Evolutionary conservation across 2,888 invertebrate species (phyloP), one percentile per base, ranked within the genome.

Genomic region (Heteromurus nitidus): DNA sequence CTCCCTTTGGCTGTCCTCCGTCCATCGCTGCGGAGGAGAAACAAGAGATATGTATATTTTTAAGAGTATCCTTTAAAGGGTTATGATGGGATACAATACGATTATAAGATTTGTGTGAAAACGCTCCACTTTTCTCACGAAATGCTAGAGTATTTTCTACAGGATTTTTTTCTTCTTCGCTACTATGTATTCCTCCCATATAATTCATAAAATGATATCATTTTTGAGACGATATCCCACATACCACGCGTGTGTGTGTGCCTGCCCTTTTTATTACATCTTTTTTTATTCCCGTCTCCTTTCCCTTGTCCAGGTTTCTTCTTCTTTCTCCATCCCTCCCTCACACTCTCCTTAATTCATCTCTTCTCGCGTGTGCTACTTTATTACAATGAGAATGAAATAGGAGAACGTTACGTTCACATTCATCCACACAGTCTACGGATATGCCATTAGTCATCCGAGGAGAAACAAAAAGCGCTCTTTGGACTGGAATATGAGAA

Each of bases 61-160:
- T 16, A 20, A 36, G 65, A n/a, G 16, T 42, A 67, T 67, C n/a
- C 22, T 36, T n/a, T n/a, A n/a, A n/a, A n/a, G n/a, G n/a, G n/a
- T n/a, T 50, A 64, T 64, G 73, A 73, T 73, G 64, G 53, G 64
- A 64, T 42, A 62, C 20, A 64, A 64, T 73, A 47, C 62, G 62
- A 65, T 74, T 74, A 74, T 18, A 74, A 64, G 64, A 64, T 64
- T 64, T 64, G 64, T 30, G 42, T 22, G 22, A 64, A n/a, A n/a
- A 64, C 24, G 42, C 42, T 64, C 24, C 42, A 64, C 42, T 16
- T 47, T 47, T 47, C 47, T 16, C 47, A 47, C 11, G 47, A 16
- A 16, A n/a, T n/a, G 47, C 16, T 47, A 13, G 47, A 47, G 47
- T 55, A 22, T 55, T 24, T 7, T 24, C 24, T 55, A 55, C 24